Evolutionary conservation across 2,888 invertebrate species (phyloP).

Genomic region (Trachelus tabidus): DNA sequence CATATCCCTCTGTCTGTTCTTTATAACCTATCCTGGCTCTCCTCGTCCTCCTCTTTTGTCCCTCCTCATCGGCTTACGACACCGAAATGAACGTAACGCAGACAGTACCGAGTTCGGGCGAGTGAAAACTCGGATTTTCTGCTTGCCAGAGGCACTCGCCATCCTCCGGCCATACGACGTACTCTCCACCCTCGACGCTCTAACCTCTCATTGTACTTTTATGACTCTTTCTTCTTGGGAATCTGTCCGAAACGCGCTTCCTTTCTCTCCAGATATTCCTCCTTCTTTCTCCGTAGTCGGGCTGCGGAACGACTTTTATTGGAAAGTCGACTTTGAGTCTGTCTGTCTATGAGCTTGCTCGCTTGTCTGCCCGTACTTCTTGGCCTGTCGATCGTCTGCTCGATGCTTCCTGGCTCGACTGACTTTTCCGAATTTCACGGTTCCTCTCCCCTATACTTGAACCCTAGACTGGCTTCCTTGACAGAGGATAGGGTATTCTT

Average conservation of each 20-base stretch:
- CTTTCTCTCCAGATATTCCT: not conserved
- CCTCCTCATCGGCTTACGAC: not conserved
- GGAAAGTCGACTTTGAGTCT: not conserved
- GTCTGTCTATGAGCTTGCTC: not conserved
- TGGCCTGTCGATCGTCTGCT: not conserved
- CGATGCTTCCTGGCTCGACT: not conserved
- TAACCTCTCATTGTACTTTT: conserved; percentile 2
- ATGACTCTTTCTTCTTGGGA: conserved; percentile 1
- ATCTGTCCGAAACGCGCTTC: conserved; percentile 3
- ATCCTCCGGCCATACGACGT: not conserved
- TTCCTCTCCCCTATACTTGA: not conserved
- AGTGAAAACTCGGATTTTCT: conserved; percentile 5
- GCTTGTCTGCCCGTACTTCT: not conserved
- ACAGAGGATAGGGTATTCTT: not conserved
- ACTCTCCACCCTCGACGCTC: not conserved
- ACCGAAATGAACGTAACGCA: not conserved
- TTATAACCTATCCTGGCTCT: conserved; percentile 12
- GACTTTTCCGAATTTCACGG: not conserved
- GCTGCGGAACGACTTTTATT: not conserved
- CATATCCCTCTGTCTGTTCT: conserved; percentile 3
- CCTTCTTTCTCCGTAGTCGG: not conserved
- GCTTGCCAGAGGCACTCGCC: conserved; percentile 3
- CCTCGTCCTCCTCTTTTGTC: conserved; percentile 30
- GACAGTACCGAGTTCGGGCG: conserved; percentile 1
- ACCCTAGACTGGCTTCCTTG: not conserved